phyloP scores from a whole-genome alignment of 2,113 vertebrate species.

The Gadus macrocephalus region DNA sequence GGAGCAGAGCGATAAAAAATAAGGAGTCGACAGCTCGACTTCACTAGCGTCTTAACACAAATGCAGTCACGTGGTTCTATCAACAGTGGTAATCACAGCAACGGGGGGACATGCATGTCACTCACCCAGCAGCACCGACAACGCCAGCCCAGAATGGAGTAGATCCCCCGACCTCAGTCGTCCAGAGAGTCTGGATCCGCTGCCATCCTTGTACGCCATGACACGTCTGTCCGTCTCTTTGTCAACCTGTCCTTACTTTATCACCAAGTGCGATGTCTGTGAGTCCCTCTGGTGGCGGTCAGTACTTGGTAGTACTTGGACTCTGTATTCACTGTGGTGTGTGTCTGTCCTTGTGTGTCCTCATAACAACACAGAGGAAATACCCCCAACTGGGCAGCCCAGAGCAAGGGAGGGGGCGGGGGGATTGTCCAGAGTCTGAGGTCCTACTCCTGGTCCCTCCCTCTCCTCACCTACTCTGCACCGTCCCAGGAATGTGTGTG shows the following conservation, averaged over 20 bases:
- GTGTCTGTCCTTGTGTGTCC: constrained; percentile 26
- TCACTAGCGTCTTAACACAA: no score
- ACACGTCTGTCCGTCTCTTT: constrained; percentile 39
- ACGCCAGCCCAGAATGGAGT: constrained; percentile 53
- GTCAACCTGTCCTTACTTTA: constrained; percentile 20
- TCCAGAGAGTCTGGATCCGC: constrained; percentile 47
- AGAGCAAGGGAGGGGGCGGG: neutral
- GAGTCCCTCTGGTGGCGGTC: neutral
- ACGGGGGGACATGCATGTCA: constrained; percentile 27
- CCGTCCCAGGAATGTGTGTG: constrained; percentile 53
- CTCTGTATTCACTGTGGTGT: neutral
- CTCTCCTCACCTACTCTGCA: constrained; percentile 49
- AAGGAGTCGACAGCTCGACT: no score
- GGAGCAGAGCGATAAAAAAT: no score
- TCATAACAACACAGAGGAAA: constrained; percentile 47
- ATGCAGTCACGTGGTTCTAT: neutral
- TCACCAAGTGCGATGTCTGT: neutral
- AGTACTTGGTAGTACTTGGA: no score
- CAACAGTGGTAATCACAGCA: constrained; percentile 11
- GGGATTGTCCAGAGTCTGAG: constrained; percentile 28
- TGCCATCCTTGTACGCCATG: constrained; percentile 62
- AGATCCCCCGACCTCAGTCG: constrained; percentile 55
- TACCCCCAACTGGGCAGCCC: constrained; percentile 35
- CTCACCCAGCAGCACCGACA: constrained; percentile 64
- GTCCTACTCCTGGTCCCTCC: constrained; percentile 53